Percentiles rank a stretch among this genome's conserved stretches.
These are phyloP conservation scores for Chelonus insularis DNA, from an alignment of 1,140 invertebrate genomes.

Conservation along the genomic window DNA sequence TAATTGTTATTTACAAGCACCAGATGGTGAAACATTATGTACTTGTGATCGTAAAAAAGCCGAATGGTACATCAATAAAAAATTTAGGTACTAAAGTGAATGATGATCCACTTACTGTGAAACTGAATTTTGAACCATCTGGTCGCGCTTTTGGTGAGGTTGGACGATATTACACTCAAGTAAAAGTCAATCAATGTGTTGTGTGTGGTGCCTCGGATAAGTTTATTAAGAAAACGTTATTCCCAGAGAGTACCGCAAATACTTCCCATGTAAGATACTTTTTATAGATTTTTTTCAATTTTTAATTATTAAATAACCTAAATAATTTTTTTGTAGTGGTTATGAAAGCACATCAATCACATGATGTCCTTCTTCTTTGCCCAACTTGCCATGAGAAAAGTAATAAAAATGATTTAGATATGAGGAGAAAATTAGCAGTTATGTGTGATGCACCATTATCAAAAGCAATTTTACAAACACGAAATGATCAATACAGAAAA, in stretches of 20 bases:
- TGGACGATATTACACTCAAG: conserved; percentile 72
- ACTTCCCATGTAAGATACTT: conserved; percentile 76
- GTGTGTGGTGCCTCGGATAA: conserved; percentile 75
- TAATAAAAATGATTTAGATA: conserved; percentile 68
- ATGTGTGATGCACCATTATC: conserved; percentile 69
- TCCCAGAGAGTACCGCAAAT: conserved; percentile 81
- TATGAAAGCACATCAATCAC: conserved; percentile 82
- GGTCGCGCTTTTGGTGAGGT: conserved; percentile 72
- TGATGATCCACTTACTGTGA: conserved; percentile 75
- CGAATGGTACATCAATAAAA: conserved; percentile 77
- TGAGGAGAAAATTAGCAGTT: conserved; percentile 66
- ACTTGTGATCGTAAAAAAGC: conserved; percentile 83
- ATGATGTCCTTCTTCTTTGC: conserved; percentile 81
- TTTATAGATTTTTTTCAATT: no score
- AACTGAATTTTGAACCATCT: conserved; percentile 80
- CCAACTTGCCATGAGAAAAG: conserved; percentile 73
- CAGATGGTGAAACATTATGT: conserved; percentile 77
- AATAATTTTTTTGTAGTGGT: conserved; percentile 58
- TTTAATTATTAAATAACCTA: conserved; percentile 34
- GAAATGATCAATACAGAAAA: conserved; percentile 36
- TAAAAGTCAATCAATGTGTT: conserved; percentile 82
- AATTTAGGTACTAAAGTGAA: conserved; percentile 65
- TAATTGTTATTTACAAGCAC: conserved; percentile 78
- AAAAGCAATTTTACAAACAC: conserved; percentile 41
- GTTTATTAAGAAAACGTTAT: conserved; percentile 79